These are phyloP conservation scores for Cetonia aurata DNA, from an alignment of 2,888 invertebrate species.

Conservation along the genomic window DNA sequence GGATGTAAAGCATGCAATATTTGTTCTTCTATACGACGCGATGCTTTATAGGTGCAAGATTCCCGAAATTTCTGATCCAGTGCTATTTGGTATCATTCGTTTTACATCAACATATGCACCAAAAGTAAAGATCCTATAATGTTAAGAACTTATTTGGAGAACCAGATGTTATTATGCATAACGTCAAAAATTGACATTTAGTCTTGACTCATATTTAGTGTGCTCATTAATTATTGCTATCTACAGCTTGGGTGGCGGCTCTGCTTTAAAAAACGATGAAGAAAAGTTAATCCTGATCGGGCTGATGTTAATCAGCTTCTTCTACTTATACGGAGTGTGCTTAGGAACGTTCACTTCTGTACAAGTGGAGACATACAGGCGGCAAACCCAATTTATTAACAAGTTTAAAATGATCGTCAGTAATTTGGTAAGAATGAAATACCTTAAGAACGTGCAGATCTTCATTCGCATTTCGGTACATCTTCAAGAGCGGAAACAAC, in stretches of 20 bases:
- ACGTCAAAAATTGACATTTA: too few relatives aligned
- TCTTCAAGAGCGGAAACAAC: constrained; percentile 31
- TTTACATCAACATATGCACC: too few relatives aligned
- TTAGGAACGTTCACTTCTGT: constrained; percentile 41
- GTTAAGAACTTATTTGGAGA: too few relatives aligned
- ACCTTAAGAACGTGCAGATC: background rate
- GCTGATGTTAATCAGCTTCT: constrained; percentile 40
- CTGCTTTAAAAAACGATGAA: constrained; percentile 30
- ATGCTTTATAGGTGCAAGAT: too few relatives aligned
- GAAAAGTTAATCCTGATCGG: constrained; percentile 35
- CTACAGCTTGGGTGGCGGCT: constrained; percentile 40
- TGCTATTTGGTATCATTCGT: too few relatives aligned
- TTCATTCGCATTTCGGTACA: background rate
- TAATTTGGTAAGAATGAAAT: constrained; percentile 27
- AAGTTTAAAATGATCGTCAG: constrained; percentile 43
- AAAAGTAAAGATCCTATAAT: too few relatives aligned
- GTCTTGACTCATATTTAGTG: too few relatives aligned
- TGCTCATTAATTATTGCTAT: background rate
- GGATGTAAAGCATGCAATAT: too few relatives aligned
- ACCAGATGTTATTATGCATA: too few relatives aligned
- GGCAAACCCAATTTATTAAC: constrained; percentile 42
- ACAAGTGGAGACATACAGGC: constrained; percentile 35
- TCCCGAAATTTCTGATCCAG: too few relatives aligned
- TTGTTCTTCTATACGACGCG: too few relatives aligned
- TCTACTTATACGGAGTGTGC: constrained; percentile 41